Evolutionary conservation across 2,797 vertebrate species (phyloP).

Genomic region (Psittacula echo): DNA sequence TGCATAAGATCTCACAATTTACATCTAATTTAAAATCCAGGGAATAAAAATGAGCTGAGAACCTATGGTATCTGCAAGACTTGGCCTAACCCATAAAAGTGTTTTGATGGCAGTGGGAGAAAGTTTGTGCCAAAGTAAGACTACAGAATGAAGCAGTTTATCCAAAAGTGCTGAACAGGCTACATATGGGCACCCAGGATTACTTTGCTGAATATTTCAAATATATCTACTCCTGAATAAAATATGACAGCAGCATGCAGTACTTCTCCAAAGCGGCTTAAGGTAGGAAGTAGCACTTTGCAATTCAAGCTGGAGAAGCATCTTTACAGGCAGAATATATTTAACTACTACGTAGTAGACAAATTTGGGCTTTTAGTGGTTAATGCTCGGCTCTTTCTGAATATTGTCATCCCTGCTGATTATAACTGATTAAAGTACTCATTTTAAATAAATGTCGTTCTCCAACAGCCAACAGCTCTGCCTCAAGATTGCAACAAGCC

Average conservation of each 20-base stretch:
- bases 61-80: not conserved
- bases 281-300: not conserved
- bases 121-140: not conserved
- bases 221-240: not conserved
- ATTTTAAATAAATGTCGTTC: not conserved
- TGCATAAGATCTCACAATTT: not conserved
- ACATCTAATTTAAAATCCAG: not conserved
- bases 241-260: not conserved
- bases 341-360: accelerated
- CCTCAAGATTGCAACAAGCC: not conserved
- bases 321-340: not conserved
- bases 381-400: not conserved
- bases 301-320: not conserved
- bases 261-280: not conserved
- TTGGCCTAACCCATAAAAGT: not conserved
- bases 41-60: not conserved
- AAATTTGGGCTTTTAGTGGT: not conserved
- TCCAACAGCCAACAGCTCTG: not conserved
- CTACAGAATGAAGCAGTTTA: not conserved
- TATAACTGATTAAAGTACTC: not conserved
- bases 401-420: not conserved
- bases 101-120: not conserved
- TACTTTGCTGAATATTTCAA: not conserved
- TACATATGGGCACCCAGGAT: not conserved
- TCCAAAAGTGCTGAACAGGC: not conserved